Base-by-base conservation (phyloP, 2,888 invertebrate genomes). In the Idaea straminata region DNA sequence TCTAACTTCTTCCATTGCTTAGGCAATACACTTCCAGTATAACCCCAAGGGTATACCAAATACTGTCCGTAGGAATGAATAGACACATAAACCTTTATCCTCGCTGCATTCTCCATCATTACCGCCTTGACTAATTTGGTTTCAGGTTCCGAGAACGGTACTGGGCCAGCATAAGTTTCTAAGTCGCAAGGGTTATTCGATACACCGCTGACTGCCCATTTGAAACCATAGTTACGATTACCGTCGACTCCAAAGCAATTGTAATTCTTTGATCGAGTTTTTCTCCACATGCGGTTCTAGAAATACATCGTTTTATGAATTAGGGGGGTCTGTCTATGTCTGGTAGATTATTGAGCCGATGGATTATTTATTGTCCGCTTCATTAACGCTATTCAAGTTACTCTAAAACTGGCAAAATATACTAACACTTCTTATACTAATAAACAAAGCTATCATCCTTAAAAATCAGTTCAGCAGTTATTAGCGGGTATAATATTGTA, bases 21-120 rank as follows among this genome's bases (percentile, higher is more conserved):
- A 0, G 95, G 94, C 34, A 94, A 77, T 1, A 67, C 88, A 0
- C 92, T 79, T 0, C 81, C 85, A 0, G 94, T 94, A 70, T 89
- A 95, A 13, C 95, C 95, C 94, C 95, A 95, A 0, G 95, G 95
- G 74, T 95, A 94, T 0, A 95, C 90, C 61, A 95, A 76, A 71
- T 93, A 94, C 68, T 94, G 91, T 3, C 96, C 96, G 70, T 95
- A 96, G 0, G 96, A 92, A 81, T 97, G 96, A 62, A 96, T 79
- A 0, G 95, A 94, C 0, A 96, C 83, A 80, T 96, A 96, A 34
- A 95, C 83, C 73, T 95, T 94, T 15, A 95, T 86, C n/a, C 89
- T 81, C 3, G 89, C 79, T 0, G 86, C 84, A 61, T 94, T 84
- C 0, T 86, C 77, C 73, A 92, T 72, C 81, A 96, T 91, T 62